Base-by-base conservation (phyloP, 2,888 invertebrate genomes). In the Plebejus melissa region DNA sequence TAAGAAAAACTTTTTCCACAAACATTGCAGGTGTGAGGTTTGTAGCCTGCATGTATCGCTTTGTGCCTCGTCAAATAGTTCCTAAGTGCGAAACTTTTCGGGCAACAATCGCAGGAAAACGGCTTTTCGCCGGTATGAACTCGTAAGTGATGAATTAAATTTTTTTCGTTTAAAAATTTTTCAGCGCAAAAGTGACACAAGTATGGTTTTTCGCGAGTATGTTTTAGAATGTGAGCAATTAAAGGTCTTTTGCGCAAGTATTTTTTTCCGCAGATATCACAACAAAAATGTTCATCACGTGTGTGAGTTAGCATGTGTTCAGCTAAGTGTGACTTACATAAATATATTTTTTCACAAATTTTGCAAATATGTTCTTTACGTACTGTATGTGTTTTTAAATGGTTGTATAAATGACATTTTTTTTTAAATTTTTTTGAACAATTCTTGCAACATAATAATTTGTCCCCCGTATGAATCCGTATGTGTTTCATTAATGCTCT, bases 61-160 rank as follows among this genome's bases (percentile, higher is more conserved):
- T 65, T 65, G 32, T 65, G 65, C 2, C 13, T 28, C 28, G 1
- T 4, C 13, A 65, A 32, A 65, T 32, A 4, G 65, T 1, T 3
- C 32, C 13, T 65, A 32, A 1, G 36, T 32, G 32, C 16, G 32
- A 65, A 65, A 4, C 13, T 65, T 13, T 65, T 65, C 9, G 65
- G 5, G 28, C 65, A 65, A 32, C 13, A 32, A 36, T 36, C 32
- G 32, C 65, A 65, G 16, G 32, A 32, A 36, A 32, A 65, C 4
- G 65, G 65, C 13, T 65, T 65, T 65, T 65, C 65, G 1, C 58
- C 58, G n/a, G 58, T 58, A 65, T 65, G 65, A 65, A 13, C 32
- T 65, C 9, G 16, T 65, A 65, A 28, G 13, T 65, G 60, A 11
- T 28, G 11, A 65, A 28, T 65, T 28, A 65, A 65, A 4, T 11